Evolutionary conservation across 1,140 invertebrate genomes (phyloP), one percentile per base, ranked within the genome.

Genomic region (Pissodes strobi): DNA sequence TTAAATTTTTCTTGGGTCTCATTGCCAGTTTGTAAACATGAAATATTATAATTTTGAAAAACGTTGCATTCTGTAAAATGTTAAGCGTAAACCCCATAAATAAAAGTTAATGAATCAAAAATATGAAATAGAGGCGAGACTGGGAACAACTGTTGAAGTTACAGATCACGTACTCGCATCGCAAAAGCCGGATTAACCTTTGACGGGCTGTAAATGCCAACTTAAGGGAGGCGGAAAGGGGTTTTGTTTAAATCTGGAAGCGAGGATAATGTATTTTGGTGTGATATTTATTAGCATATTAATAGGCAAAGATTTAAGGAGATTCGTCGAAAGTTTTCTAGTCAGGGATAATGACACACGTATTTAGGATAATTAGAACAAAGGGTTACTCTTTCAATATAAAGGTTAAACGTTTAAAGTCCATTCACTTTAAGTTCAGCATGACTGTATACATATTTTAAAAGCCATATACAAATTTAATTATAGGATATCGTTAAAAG

Each of bases 141-240:
- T 23, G 59, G 49, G 57, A 63, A 39, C 66, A 61, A 69, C 48
- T 69, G 71, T 65, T 70, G 67, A 70, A 72, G 71, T 72, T 69
- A 57, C 69, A 69, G 69, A 72, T 72, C 71, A 72, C 71, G 71
- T 72, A 72, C 58, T 69, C 45, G 59, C 58, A 49, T 70, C 58
- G 52, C 56, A 60, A 49, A 53, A 58, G 57, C 55, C 60, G 66
- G 65, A 67, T 72, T 70, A 72, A 70, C 69, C 68, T 72, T 72
- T 67, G 63, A 63, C 56, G 66, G 66, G 60, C 41, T 41, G 48
- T 30, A 72, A 72, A 72, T 72, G 71, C 70, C 71, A 72, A 69
- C 66, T 68, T 46, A 64, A 68, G 64, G 68, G 37, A 52, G 64
- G 43, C 43, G 55, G 53, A 55, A 37, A 51, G 13, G 41, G 52